Evolutionary conservation across 2,888 invertebrate genomes (phyloP), one percentile per base, ranked within the genome.

Genomic region (Coleophora deauratella): DNA sequence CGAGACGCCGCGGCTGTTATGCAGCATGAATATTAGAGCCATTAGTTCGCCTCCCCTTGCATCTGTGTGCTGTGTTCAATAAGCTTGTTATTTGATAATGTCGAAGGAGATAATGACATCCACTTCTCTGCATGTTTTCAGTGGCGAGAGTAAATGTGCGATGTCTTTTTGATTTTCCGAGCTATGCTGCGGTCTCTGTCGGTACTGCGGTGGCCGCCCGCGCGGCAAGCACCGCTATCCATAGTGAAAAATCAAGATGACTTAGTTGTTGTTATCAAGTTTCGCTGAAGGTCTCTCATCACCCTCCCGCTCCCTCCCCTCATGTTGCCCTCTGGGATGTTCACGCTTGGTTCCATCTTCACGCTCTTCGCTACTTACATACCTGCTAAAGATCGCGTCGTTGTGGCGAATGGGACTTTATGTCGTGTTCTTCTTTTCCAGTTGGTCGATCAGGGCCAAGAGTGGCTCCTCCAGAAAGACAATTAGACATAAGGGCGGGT

Each of bases 381-480:
- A 70, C 57, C 66, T 71, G 77, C 74, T 75, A 70, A 68, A 52
- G 67, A 65, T 61, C 60, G 59, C 56, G 59, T 11, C 12, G 55
- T 65, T 75, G 69, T 77, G 81, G 78, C 81, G 78, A 81, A 73
- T 73, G 80, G 81, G 82, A 80, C 79, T 82, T 72, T 75, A 84
- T 80, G 79, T 79, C 82, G 72, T 84, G 79, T 84, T 84, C 80
- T 84, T 85, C 82, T 85, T 84, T 85, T 85, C 77, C 84, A 85
- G 84, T 78, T 85, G 84, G 84, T 85, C 81, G 85, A 85, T 82
- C 85, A 85, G 84, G 85, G 82, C 73, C 81, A 84, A 82, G 85
- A 85, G 81, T 85, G 85, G 85, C 84, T 85, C 73, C 72, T 85
- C 79, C 85, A 79, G 84, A 85, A 85, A 85, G 85, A 85, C 81